A percentile compares a stretch with the other conserved stretches of the same genome.
Evolutionary conservation across 2,888 invertebrate genomes (phyloP).

Genomic region (Acholoe squamosa): DNA sequence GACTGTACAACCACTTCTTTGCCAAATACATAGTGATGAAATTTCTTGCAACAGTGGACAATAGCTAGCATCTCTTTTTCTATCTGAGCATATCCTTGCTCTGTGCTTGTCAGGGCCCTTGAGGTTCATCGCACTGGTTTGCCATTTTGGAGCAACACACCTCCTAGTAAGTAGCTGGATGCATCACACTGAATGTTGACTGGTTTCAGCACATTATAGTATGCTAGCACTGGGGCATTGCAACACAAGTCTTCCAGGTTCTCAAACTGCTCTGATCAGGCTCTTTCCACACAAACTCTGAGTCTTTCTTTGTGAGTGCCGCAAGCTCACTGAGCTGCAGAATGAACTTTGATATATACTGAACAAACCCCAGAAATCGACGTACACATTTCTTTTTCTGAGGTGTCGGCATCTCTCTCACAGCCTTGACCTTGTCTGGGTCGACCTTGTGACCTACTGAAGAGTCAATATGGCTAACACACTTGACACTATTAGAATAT

Average conservation of each 20-base stretch:
- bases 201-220: background rate
- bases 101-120: conserved; percentile 50
- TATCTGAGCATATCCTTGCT: conserved; percentile 55
- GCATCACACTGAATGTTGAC: conserved; percentile 11
- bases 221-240: conserved; percentile 53
- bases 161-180: conserved; percentile 36
- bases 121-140: conserved; percentile 63
- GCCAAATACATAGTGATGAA: too few species aligned
- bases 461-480: conserved; percentile 68
- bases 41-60: too few species aligned
- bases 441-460: conserved; percentile 67
- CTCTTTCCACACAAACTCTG: background rate
- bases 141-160: conserved; percentile 24
- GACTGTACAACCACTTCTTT: too few species aligned
- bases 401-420: conserved; percentile 67
- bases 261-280: conserved; percentile 69
- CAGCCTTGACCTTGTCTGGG: conserved; percentile 68
- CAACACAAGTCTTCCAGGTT: conserved; percentile 54
- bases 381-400: conserved; percentile 64
- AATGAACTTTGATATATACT: conserved; percentile 65
- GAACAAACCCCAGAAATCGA: conserved; percentile 69
- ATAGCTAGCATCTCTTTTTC: too few species aligned
- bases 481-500: conserved; percentile 63
- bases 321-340: conserved; percentile 66
- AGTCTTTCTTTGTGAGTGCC: conserved; percentile 63